These are phyloP conservation scores for Rambutsinella grinnellia DNA, from an alignment of 2,888 invertebrate genomes.

Conservation along the genomic window DNA sequence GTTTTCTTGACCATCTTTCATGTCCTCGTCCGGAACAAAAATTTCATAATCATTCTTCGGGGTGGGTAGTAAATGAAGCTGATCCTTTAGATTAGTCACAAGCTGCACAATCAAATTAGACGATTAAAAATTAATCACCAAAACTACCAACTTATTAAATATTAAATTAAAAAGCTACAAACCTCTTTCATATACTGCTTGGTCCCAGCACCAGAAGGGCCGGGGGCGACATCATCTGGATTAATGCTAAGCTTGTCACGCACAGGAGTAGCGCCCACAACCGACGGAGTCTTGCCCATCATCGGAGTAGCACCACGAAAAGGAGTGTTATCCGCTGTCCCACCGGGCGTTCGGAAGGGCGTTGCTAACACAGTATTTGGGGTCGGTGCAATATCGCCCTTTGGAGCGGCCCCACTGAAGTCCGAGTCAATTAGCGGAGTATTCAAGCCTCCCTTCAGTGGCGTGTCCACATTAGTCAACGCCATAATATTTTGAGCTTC, in stretches of 20 bases:
- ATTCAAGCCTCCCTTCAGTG: slow-evolving; percentile 94
- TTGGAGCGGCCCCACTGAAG: slow-evolving; percentile 87
- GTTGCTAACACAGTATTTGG: slow-evolving; percentile 93
- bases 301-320: slow-evolving; percentile 39
- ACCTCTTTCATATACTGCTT: slow-evolving; percentile 80
- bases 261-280: slow-evolving; percentile 81
- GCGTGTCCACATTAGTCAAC: slow-evolving; percentile 96
- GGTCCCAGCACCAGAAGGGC: slow-evolving; percentile 76
- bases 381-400: slow-evolving; percentile 77
- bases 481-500: slow-evolving; percentile 99
- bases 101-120: slow-evolving; percentile 54
- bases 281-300: slow-evolving; percentile 72
- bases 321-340: slow-evolving; percentile 55
- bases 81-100: slow-evolving; percentile 77
- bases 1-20: slow-evolving; percentile 70
- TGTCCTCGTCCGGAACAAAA: slow-evolving; percentile 90
- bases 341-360: slow-evolving; percentile 76
- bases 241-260: slow-evolving; percentile 97
- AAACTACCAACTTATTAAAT: neutral
- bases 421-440: slow-evolving; percentile 92
- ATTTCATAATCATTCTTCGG: slow-evolving; percentile 99
- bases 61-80: slow-evolving; percentile 84
- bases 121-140: neutral
- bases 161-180: no score
- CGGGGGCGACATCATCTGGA: slow-evolving; percentile 81